A percentile compares a stretch with the other conserved stretches of the same genome.
Evolutionary conservation across 2,888 invertebrate genomes (phyloP).

Genomic region (Mesoligia furuncula): DNA sequence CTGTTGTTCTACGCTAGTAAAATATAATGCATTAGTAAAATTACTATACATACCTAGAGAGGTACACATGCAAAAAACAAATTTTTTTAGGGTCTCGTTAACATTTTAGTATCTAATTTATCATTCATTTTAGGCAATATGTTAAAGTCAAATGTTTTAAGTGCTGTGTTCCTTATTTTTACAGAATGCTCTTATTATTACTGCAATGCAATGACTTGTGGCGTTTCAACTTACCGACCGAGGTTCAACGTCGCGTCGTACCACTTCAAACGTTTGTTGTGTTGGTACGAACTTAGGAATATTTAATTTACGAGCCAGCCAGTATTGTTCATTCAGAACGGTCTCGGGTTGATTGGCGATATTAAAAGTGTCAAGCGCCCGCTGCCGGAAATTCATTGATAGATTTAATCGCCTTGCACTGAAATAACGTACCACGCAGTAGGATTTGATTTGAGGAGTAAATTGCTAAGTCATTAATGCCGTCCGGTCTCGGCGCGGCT

Average conservation of each 20-base stretch:
- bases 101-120: background rate
- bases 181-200: slow-evolving; percentile 64
- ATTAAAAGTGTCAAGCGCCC: slow-evolving; percentile 88
- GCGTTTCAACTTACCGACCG: slow-evolving; percentile 66
- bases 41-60: too few relatives aligned
- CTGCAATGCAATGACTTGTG: slow-evolving; percentile 43
- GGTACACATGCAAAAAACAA: background rate
- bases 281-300: slow-evolving; percentile 81
- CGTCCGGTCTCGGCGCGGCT: slow-evolving; percentile 83
- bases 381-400: slow-evolving; percentile 90
- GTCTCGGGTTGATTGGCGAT: slow-evolving; percentile 86
- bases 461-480: slow-evolving; percentile 88
- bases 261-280: slow-evolving; percentile 70
- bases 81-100: background rate
- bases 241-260: slow-evolving; percentile 57
- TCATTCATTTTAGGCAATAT: background rate
- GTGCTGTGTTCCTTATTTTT: slow-evolving; percentile 43
- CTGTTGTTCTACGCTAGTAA: background rate
- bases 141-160: background rate
- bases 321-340: slow-evolving; percentile 89
- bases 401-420: slow-evolving; percentile 87
- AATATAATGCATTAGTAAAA: background rate
- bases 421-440: slow-evolving; percentile 84
- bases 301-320: slow-evolving; percentile 86
- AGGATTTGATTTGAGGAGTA: slow-evolving; percentile 87